Percentiles rank a stretch among this genome's conserved stretches.
Evolutionary conservation across 2,888 invertebrate species (phyloP).

Genomic region (Petrolisthes manimaculis): DNA sequence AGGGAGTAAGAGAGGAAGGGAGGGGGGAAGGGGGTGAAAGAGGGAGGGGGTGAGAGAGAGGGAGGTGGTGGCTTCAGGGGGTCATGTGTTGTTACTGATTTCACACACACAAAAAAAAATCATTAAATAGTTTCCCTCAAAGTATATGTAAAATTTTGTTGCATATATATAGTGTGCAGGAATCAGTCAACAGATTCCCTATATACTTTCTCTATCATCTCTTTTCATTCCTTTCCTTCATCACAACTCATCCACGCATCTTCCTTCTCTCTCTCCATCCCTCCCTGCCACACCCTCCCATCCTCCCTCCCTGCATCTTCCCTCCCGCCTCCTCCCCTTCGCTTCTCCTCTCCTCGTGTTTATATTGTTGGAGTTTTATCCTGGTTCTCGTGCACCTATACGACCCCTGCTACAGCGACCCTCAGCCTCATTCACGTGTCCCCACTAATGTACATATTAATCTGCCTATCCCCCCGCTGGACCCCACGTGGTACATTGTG

Average conservation of each 20-base stretch:
- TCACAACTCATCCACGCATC: too few relatives aligned
- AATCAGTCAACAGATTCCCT: too few relatives aligned
- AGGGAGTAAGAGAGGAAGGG: constrained; percentile 12
- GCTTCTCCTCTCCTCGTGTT: too few relatives aligned
- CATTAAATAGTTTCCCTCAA: neutral
- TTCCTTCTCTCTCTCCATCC: constrained; percentile 1
- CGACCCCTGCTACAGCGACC: too few relatives aligned
- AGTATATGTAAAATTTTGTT: neutral
- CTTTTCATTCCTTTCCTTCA: too few relatives aligned
- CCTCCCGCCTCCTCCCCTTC: neutral
- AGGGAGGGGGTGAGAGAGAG: neutral
- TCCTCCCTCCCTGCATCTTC: neutral
- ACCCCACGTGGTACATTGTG: neutral
- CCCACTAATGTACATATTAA: constrained; percentile 29
- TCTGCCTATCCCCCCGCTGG: constrained; percentile 4
- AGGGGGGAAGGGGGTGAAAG: constrained; percentile 1
- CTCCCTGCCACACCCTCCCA: neutral
- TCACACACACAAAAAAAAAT: too few relatives aligned
- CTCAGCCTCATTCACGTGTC: neutral
- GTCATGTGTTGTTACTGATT: neutral
- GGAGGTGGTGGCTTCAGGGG: neutral
- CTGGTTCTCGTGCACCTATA: too few relatives aligned
- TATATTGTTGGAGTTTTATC: too few relatives aligned
- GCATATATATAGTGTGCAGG: neutral
- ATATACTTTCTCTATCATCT: too few relatives aligned